Evolutionary conservation across 2,888 invertebrate genomes (phyloP), one percentile per base, ranked within the genome.

Genomic region (Pimpla rufipes): DNA sequence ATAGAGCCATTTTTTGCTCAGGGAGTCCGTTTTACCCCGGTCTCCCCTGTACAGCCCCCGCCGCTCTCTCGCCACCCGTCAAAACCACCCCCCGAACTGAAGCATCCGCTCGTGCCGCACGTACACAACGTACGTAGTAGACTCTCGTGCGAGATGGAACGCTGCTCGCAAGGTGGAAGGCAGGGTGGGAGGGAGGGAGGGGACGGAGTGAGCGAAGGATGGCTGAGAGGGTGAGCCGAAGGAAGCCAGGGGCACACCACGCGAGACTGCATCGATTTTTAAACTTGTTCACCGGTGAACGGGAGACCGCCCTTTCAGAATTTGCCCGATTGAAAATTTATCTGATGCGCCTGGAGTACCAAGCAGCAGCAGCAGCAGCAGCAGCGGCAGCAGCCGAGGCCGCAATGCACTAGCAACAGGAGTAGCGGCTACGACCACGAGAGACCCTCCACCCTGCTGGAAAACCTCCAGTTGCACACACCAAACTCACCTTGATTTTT

Each of bases 311-410:
- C 88, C 88, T 89, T 91, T 91, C 89, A 89, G 90, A 91, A 91
- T 91, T 91, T 91, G 88, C 90, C 88, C 91, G 89, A 91, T 91
- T 91, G 91, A 91, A 91, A 91, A 91, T 91, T 91, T 91, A 91
- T 91, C 91, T 90, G 89, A 91, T 91, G 90, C 88, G 88, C 88
- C 85, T 85, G 81, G 89, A 88, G 89, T 90, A 89, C 88, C 90
- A 89, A 89, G 84, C 86, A 86, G 73, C 71, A 59, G 42, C 42
- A 23, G 52, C 16, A 13, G 55, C 21, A 55, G 37, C 21, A 40
- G 10, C 13, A 55, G 21, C 23, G 7, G 23, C 23, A 52, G 23
- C 47, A 16, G n/a, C 37, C 55, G 29, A 76, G 40, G 47, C 59
- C 62, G 76, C 67, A 76, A 67, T 76, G 67, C 67, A 67, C 76